phyloP scores from a whole-genome alignment of 2,113 vertebrate species.

The Ctenomys sociabilis region DNA sequence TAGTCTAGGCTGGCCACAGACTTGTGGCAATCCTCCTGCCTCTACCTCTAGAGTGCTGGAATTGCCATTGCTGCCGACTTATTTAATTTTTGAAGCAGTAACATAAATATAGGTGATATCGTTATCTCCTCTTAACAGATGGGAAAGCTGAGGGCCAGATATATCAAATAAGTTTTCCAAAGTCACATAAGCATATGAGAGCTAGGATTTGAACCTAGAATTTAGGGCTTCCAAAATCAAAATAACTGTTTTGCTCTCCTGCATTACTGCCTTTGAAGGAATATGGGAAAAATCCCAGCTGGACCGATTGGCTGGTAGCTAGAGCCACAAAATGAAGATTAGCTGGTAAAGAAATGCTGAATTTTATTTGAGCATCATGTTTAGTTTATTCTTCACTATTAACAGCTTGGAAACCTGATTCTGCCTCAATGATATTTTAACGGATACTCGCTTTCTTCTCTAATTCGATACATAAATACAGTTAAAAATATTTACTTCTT shows the following conservation, averaged over 20 bases:
- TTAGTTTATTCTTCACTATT: neutral
- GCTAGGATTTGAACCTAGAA: neutral
- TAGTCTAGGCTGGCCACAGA: neutral
- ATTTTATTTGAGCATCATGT: neutral
- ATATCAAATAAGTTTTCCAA: constrained; percentile 1
- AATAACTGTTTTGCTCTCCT: neutral
- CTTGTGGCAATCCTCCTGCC: neutral
- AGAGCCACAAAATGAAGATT: neutral
- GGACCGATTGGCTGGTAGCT: neutral
- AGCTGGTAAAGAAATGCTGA: neutral
- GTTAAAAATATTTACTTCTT: constrained; percentile 58
- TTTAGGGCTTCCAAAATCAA: constrained; percentile 11
- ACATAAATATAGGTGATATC: neutral
- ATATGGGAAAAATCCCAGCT: neutral
- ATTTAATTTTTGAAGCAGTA: neutral
- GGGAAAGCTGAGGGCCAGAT: neutral
- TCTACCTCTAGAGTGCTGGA: neutral
- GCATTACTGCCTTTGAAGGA: neutral
- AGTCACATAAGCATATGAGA: neutral
- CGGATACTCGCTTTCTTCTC: neutral
- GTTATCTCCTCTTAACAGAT: neutral
- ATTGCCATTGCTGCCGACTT: neutral
- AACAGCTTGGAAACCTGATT: neutral
- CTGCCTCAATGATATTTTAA: neutral
- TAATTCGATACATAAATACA: neutral